Evolutionary conservation across 1,140 invertebrate genomes (phyloP), one percentile per base, ranked within the genome.

Genomic region (Stenopsyche tienmushanensis): DNA sequence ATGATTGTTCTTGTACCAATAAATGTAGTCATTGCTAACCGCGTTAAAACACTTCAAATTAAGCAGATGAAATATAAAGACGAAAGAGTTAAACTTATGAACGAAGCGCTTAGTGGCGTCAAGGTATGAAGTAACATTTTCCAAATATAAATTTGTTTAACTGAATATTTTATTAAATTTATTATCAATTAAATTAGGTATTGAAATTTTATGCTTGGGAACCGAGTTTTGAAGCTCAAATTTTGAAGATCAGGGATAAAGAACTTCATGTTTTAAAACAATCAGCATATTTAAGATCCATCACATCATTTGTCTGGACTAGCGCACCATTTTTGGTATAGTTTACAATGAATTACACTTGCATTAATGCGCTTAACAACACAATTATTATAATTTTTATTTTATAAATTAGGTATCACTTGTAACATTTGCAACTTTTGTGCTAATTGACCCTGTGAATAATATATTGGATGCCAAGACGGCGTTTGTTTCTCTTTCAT

Each of bases 241-340:
- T 95, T 71, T 76, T 92, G 67, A 86, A 88, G 73, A 94, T 94
- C 63, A 83, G 93, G 73, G 83, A 86, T 60, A 93, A 93, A 75
- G 92, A 94, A 82, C 88, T 95, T 70, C 81, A 90, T 71, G 90
- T 93, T 9, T 80, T 96, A 23, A 92, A 90, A 76, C 83, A 90
- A 70, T 85, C 92, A 0, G 93, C 93, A 0, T 95, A 94, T 80
- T 79, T 95, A 10, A 94, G 94, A 82, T 91, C 94, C 18, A 87
- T 86, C 23, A 94, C 92, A 10, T 93, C 93, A 44, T 97, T 98
- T 76, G 89, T 96, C 65, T 98, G 95, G 94, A 92, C 92, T 1
- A 96, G 92, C 79, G 94, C 95, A 8, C 96, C 96, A 18, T 97
- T 97, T 78, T 83, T 98, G 87, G 96, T 98, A 83, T 85, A 86